These are phyloP conservation scores for Pteria penguin DNA, from an alignment of 2,888 invertebrate genomes.

Conservation along the genomic window DNA sequence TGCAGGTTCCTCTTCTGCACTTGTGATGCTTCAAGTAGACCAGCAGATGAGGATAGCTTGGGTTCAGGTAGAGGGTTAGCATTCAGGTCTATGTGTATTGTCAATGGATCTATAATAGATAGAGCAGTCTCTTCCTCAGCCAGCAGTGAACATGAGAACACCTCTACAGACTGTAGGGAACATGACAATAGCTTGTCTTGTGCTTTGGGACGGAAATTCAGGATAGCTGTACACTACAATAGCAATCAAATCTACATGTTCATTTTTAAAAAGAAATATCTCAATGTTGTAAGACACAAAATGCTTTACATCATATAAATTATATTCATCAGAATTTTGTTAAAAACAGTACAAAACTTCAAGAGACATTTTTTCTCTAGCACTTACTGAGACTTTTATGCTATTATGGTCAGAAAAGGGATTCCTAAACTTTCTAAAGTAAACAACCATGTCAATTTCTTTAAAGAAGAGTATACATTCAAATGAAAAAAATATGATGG, in stretches of 20 bases:
- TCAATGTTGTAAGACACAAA: not conserved
- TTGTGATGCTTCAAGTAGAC: slow-evolving; percentile 70
- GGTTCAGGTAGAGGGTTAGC: slow-evolving; percentile 70
- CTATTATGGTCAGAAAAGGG: too few relatives aligned
- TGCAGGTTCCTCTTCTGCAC: slow-evolving; percentile 70
- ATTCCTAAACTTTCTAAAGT: too few relatives aligned
- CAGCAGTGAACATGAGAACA: slow-evolving; percentile 94
- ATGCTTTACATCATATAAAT: too few relatives aligned
- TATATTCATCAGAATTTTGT: too few relatives aligned
- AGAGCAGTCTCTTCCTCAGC: slow-evolving; percentile 95
- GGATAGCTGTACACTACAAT: slow-evolving; percentile 90
- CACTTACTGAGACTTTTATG: too few relatives aligned
- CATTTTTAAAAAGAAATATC: not conserved
- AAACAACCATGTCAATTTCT: too few relatives aligned
- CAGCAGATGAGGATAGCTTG: slow-evolving; percentile 59
- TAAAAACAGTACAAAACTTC: too few relatives aligned
- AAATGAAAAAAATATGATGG: too few relatives aligned
- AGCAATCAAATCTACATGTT: too few relatives aligned
- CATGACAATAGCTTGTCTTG: slow-evolving; percentile 89
- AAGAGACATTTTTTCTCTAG: too few relatives aligned
- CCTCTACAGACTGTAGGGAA: slow-evolving; percentile 91
- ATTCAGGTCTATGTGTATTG: slow-evolving; percentile 82
- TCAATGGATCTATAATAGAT: slow-evolving; percentile 96
- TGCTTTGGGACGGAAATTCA: slow-evolving; percentile 88
- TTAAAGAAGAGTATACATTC: too few relatives aligned